Percentiles rank a stretch among this genome's conserved stretches.
These are phyloP conservation scores for Vespertilio murinus DNA, from an alignment of 2,797 vertebrate species.

Conservation along the genomic window DNA sequence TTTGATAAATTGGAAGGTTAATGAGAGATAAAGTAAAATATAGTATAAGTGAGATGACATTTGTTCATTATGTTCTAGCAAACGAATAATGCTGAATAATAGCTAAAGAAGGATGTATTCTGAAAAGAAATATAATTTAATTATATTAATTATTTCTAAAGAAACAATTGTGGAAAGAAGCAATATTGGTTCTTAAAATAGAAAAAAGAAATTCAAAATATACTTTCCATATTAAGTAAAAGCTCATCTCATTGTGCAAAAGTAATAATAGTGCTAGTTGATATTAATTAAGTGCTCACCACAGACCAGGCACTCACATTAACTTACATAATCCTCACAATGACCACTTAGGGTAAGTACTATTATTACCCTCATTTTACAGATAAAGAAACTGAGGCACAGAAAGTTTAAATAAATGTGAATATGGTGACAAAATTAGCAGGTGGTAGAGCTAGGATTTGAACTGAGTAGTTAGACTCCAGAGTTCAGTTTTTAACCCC, in stretches of 20 bases:
- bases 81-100: neutral
- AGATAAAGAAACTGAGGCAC: conserved; percentile 25
- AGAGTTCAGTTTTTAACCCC: neutral
- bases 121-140: conserved; percentile 5
- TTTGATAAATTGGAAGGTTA: neutral
- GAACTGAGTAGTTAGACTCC: neutral
- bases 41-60: neutral
- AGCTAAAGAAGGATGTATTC: neutral
- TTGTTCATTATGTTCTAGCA: neutral
- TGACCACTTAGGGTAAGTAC: neutral
- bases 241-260: neutral
- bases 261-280: neutral
- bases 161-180: conserved; percentile 16
- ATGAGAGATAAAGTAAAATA: neutral
- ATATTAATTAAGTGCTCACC: neutral
- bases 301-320: neutral
- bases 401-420: neutral
- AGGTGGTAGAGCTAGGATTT: neutral
- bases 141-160: neutral
- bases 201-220: conserved; percentile 15
- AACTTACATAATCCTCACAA: neutral
- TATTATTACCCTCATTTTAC: conserved; percentile 15
- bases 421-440: neutral
- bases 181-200: conserved; percentile 27
- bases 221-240: neutral